Percentiles rank a stretch among this genome's conserved stretches.
Evolutionary conservation across 2,797 vertebrate genomes (phyloP).

Genomic region (Nyctibius grandis): DNA sequence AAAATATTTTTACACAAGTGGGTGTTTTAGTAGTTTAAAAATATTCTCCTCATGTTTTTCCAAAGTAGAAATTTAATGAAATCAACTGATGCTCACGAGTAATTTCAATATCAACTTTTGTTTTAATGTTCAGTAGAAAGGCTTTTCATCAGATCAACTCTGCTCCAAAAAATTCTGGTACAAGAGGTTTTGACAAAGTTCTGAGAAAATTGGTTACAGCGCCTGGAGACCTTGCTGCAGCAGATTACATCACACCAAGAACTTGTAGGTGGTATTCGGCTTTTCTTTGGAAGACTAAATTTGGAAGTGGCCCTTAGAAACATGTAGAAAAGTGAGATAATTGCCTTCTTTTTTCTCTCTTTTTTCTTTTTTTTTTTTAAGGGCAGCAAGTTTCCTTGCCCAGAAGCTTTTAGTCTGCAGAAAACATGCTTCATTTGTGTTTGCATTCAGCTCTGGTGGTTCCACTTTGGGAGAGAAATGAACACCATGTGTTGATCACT

Average conservation of each 20-base stretch:
- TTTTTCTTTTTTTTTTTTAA: background rate
- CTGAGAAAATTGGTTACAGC: background rate
- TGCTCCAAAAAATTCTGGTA: background rate
- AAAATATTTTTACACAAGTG: background rate
- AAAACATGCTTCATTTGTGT: background rate
- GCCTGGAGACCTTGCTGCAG: rapidly evolving
- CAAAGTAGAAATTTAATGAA: background rate
- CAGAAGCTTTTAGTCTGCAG: background rate
- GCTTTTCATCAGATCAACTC: background rate
- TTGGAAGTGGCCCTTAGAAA: background rate
- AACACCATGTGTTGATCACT: background rate
- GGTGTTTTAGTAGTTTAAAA: background rate
- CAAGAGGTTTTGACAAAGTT: background rate
- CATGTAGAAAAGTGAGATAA: background rate
- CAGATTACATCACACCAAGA: background rate
- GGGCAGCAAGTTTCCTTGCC: background rate
- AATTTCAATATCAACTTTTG: background rate
- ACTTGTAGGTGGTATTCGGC: background rate
- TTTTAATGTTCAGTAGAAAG: background rate
- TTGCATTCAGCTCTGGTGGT: background rate
- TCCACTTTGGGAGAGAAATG: background rate
- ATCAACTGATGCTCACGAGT: background rate
- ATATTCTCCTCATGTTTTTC: background rate
- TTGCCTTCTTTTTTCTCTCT: rapidly evolving
- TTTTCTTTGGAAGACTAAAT: background rate